phyloP scores from a whole-genome alignment of 2,113 vertebrate species.

The Theristicus caerulescens region DNA sequence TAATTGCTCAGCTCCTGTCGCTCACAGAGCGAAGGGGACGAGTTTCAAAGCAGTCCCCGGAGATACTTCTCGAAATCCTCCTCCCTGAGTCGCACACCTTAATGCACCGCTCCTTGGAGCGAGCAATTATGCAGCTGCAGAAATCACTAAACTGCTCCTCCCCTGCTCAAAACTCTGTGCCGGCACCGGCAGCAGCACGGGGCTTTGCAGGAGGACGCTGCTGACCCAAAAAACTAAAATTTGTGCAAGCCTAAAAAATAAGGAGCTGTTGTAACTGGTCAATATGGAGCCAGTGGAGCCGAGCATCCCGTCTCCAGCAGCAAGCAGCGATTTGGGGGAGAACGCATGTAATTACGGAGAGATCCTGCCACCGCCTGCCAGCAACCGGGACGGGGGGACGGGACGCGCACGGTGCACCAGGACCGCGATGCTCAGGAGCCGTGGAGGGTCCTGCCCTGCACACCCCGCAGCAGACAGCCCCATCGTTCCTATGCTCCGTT shows the following conservation, averaged over 20 bases:
- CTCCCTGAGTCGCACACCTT: background rate
- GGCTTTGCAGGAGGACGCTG: background rate
- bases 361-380: background rate
- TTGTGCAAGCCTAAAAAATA: background rate
- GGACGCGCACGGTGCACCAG: background rate
- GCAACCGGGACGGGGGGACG: accelerated
- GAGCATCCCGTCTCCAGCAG: background rate
- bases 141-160: background rate
- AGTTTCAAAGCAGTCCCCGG: background rate
- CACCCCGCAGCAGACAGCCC: background rate
- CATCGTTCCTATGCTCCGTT: accelerated
- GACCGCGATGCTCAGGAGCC: accelerated
- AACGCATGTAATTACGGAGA: accelerated
- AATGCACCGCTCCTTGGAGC: background rate
- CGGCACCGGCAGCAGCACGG: accelerated
- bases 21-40: background rate
- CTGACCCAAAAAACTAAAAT: background rate
- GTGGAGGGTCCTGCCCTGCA: background rate
- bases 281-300: background rate
- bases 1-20: background rate
- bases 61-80: background rate
- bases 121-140: background rate
- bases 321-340: background rate
- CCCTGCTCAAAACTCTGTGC: background rate
- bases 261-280: background rate